Conservation (phyloP, 2,113 vertebrate genomes). For the Psammodynastes pulverulentus region DNA sequence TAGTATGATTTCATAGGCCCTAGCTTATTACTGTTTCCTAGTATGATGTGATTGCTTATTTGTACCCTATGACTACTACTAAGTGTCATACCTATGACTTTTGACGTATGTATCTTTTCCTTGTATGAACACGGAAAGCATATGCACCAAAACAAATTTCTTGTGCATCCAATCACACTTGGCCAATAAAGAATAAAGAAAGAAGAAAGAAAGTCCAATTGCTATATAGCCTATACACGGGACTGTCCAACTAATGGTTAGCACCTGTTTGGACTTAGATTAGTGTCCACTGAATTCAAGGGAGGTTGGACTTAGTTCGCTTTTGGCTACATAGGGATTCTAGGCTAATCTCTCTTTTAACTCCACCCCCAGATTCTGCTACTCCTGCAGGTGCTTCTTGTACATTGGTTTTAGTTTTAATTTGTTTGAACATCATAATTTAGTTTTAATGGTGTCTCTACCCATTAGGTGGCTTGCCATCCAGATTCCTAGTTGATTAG, state of each 20-base stretch:
- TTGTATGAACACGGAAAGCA: no score
- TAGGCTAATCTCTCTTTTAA: background rate
- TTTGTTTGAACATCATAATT: background rate
- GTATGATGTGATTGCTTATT: no score
- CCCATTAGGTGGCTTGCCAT: background rate
- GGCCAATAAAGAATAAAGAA: no score
- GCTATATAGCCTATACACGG: background rate
- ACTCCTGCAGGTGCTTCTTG: background rate
- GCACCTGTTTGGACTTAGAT: background rate
- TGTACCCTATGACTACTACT: no score
- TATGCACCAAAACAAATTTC: no score
- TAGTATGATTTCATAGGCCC: no score
- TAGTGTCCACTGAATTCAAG: background rate
- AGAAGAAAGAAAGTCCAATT: background rate
- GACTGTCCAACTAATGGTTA: background rate
- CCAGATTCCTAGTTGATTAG: background rate
- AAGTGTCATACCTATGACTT: no score
- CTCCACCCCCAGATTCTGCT: background rate
- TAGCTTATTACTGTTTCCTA: no score
- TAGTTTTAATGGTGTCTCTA: background rate
- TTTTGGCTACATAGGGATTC: background rate
- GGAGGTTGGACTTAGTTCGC: background rate
- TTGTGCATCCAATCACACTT: no score
- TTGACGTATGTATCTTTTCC: no score
- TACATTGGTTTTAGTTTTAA: background rate